phyloP scores from a whole-genome alignment of 2,888 invertebrate species.

The Luperina nickerlii region DNA sequence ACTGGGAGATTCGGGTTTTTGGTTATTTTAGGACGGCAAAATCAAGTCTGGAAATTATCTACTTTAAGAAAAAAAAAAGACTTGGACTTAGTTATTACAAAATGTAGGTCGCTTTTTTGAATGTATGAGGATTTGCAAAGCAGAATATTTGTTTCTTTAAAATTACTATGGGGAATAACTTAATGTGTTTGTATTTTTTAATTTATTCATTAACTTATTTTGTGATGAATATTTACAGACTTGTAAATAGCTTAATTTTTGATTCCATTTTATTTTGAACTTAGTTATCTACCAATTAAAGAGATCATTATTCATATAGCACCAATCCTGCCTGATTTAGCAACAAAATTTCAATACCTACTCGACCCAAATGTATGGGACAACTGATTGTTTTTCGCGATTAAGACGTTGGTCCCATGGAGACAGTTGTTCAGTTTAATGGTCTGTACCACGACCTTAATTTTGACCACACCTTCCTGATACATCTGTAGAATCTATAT shows the following conservation, averaged over 20 bases:
- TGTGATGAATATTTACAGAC: conserved; percentile 30
- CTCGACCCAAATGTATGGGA: background rate
- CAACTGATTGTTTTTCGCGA: background rate
- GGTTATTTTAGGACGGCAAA: conserved; percentile 13
- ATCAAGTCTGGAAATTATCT: conserved; percentile 30
- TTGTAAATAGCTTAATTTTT: conserved; percentile 12
- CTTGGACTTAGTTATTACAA: conserved; percentile 32
- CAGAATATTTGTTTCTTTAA: conserved; percentile 11
- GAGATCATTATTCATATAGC: background rate
- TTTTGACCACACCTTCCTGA: background rate
- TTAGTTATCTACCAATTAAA: background rate
- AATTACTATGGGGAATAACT: background rate
- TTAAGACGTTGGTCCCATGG: background rate
- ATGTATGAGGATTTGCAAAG: conserved; percentile 14
- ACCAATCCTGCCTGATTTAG: background rate
- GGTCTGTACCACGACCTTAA: background rate
- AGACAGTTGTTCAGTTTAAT: background rate
- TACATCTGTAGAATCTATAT: background rate
- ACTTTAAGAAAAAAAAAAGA: conserved; percentile 19
- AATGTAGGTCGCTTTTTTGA: conserved; percentile 34
- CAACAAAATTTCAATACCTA: background rate
- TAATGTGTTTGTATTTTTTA: background rate
- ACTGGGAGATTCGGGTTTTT: conserved; percentile 37
- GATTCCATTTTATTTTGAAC: background rate
- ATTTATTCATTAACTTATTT: conserved; percentile 14